phyloP scores from a whole-genome alignment of 2,797 vertebrate genomes.

The Artibeus lituratus region DNA sequence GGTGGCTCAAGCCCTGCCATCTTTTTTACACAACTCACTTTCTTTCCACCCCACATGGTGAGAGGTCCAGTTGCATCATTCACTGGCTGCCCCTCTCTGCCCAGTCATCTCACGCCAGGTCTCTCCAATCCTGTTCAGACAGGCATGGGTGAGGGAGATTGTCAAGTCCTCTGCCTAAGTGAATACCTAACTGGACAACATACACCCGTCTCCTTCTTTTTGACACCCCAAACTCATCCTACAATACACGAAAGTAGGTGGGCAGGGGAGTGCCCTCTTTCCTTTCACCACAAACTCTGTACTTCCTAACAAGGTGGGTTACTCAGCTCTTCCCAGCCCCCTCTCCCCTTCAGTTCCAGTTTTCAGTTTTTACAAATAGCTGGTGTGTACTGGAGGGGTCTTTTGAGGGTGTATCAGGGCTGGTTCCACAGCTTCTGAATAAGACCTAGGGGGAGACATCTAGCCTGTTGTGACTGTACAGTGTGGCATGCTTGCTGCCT shows the following conservation, averaged over 20 bases:
- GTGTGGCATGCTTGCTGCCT: background rate
- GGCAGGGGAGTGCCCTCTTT: background rate
- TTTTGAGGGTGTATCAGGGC: background rate
- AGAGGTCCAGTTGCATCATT: background rate
- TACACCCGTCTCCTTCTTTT: background rate
- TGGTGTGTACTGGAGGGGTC: background rate
- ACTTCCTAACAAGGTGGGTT: background rate
- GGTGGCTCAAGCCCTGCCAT: background rate
- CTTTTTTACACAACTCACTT: background rate
- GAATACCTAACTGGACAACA: background rate
- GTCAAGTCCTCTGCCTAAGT: background rate
- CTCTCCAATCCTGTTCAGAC: background rate
- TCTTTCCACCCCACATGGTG: background rate
- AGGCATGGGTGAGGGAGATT: background rate
- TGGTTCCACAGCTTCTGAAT: background rate
- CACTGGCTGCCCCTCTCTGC: background rate
- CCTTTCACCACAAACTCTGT: background rate
- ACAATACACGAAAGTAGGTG: too few relatives aligned
- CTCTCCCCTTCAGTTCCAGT: background rate
- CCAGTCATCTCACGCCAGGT: background rate
- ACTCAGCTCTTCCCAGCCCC: background rate
- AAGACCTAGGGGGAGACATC: background rate
- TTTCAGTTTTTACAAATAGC: background rate
- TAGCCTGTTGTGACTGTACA: background rate
- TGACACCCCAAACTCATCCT: background rate